phyloP scores from a whole-genome alignment of 2,888 invertebrate genomes.

The Eristalis tenax region DNA sequence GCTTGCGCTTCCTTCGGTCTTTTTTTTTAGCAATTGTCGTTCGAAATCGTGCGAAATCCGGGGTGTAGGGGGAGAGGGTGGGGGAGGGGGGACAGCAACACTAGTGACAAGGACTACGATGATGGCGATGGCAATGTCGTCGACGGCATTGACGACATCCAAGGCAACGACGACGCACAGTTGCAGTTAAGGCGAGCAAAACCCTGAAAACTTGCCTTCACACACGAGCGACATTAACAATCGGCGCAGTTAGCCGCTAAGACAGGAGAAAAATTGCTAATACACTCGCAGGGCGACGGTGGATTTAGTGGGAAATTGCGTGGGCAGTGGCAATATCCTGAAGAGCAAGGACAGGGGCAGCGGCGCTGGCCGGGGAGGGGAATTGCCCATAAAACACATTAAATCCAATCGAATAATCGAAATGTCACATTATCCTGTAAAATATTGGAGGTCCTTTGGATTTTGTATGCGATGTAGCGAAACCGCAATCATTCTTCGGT shows the following conservation, averaged over 20 bases:
- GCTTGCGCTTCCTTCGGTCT: conserved; percentile 13
- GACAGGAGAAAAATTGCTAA: conserved; percentile 48
- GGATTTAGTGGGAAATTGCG: conserved; percentile 69
- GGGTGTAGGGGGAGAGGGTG: not conserved
- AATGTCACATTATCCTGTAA: conserved; percentile 82
- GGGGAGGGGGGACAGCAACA: not conserved
- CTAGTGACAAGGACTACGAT: conserved; percentile 40
- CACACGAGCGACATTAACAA: conserved; percentile 57
- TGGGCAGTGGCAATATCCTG: conserved; percentile 53
- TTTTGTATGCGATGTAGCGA: conserved; percentile 72
- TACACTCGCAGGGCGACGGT: conserved; percentile 49
- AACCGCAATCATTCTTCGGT: conserved; percentile 69
- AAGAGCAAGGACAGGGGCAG: not conserved
- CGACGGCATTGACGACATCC: not conserved
- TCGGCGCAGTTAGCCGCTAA: conserved; percentile 47
- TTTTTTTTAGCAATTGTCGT: conserved; percentile 50
- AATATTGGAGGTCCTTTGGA: conserved; percentile 77
- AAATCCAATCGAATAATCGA: conserved; percentile 82
- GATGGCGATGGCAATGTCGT: not conserved
- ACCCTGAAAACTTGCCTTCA: conserved; percentile 55
- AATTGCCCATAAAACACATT: conserved; percentile 80
- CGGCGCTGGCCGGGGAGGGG: not conserved
- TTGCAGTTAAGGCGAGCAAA: conserved; percentile 41
- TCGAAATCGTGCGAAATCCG: conserved; percentile 24
- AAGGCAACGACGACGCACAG: not conserved